Evolutionary conservation across 2,113 vertebrate species (phyloP), one percentile per base, ranked within the genome.

Genomic region (Hippocampus guttulatus): DNA sequence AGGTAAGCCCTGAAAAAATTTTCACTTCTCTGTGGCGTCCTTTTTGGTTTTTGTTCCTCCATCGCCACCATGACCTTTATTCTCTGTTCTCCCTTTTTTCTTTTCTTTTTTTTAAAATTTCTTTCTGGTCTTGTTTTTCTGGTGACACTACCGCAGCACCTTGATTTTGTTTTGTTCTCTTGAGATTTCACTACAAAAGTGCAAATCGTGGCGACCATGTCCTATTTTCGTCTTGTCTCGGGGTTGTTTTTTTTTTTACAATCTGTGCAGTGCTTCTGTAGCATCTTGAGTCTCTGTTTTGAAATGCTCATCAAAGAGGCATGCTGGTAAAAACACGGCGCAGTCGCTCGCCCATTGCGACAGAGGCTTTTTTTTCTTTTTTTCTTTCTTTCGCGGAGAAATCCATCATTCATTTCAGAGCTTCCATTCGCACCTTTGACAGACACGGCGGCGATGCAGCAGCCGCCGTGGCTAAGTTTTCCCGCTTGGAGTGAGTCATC

Each of bases 1-100:
- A 98, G 96, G 96, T 98, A 98, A 98, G 96, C 93, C 89, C 89
- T 27, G 27, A 33, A 84, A 38, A 84, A 54, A 55, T 82, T 93
- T 95, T 92, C 92, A 92, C 90, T 93, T 84, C n/a, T 91, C 88
- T 88, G 82, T 88, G 86, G 86, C 88, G 85, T 86, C 73, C 82
- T 65, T 76, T 40, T 81, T 70, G 43, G 12, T 47, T 57, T 12
- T 12, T 16, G n/a, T 84, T 83, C 81, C 67, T 70, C 52, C 71
- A 76, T 81, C 64, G 71, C 68, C 67, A 43, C 47, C 49, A 64
- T 23, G 12, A 33, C 3, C 27, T 4, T 8, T 9, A 3, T 40
- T 14, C 7, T 5, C 41, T 25, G 16, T 43, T 15, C 9, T 66
- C 14, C 3, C 49, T 43, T 54, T 45, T 57, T 51, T 74, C 23